Evolutionary conservation across 2,888 invertebrate genomes (phyloP).

Genomic region (Nowickia ferox): DNA sequence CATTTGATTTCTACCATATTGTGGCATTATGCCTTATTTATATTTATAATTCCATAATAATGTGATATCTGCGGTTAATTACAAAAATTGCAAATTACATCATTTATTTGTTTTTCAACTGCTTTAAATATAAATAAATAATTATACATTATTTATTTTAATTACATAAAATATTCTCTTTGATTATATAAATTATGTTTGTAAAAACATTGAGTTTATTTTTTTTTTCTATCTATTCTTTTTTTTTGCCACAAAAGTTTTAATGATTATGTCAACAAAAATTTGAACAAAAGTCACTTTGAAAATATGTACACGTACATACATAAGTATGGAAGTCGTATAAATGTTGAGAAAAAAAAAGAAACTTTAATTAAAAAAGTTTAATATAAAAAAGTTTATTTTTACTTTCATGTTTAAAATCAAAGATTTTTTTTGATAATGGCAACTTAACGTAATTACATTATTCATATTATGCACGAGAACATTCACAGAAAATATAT

Average conservation of each 20-base stretch:
- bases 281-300: conserved; percentile 52
- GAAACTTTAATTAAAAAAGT: conserved; percentile 51
- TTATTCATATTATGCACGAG: too few species aligned
- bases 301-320: neutral
- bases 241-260: conserved; percentile 38
- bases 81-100: conserved; percentile 43
- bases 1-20: conserved; percentile 9
- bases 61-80: conserved; percentile 47
- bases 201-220: neutral
- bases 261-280: conserved; percentile 63
- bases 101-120: conserved; percentile 32
- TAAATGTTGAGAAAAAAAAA: neutral
- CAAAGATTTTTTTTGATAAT: conserved; percentile 45
- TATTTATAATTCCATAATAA: conserved; percentile 16
- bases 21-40: neutral
- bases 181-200: conserved; percentile 42
- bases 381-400: conserved; percentile 8
- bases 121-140: conserved; percentile 42
- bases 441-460: conserved; percentile 51
- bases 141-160: conserved; percentile 56
- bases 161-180: conserved; percentile 59
- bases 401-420: conserved; percentile 16
- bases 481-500: too few species aligned
- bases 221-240: neutral
- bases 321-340: conserved; percentile 25